Conservation (phyloP, 2,797 vertebrate species). For the Cottoperca gobio region DNA sequence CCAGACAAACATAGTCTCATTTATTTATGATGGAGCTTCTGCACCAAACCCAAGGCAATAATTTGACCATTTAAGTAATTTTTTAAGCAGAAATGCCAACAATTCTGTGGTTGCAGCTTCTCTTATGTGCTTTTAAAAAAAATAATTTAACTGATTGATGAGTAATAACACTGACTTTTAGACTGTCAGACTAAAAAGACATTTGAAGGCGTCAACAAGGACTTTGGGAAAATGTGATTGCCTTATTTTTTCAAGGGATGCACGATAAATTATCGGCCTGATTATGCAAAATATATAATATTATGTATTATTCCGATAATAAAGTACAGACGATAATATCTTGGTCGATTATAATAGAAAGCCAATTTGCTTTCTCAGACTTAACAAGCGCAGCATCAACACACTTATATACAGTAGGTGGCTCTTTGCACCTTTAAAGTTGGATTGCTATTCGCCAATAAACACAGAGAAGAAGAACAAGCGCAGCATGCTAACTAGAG, state of each 20-base stretch:
- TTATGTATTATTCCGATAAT: too few species aligned
- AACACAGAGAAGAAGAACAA: too few species aligned
- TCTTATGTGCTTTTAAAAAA: not conserved
- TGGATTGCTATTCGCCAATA: too few species aligned
- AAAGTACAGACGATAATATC: too few species aligned
- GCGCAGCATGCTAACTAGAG: too few species aligned
- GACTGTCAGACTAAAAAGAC: not conserved
- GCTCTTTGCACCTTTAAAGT: too few species aligned
- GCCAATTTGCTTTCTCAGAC: too few species aligned
- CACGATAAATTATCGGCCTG: too few species aligned
- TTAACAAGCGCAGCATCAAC: too few species aligned
- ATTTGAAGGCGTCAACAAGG: not conserved
- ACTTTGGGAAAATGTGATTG: not conserved
- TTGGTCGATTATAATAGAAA: too few species aligned
- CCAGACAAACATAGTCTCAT: conserved; percentile 57
- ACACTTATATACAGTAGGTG: too few species aligned
- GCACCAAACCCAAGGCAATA: conserved; percentile 13
- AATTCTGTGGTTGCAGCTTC: not conserved
- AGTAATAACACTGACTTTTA: not conserved
- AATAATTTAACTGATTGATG: not conserved
- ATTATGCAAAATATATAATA: too few species aligned
- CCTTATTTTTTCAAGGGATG: not conserved
- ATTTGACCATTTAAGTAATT: conserved; percentile 1
- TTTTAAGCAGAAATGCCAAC: not conserved
- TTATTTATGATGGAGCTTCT: conserved; percentile 22